These are phyloP conservation scores for Nothobranchius furzeri DNA, from an alignment of 2,113 vertebrate genomes.

Conservation along the genomic window DNA sequence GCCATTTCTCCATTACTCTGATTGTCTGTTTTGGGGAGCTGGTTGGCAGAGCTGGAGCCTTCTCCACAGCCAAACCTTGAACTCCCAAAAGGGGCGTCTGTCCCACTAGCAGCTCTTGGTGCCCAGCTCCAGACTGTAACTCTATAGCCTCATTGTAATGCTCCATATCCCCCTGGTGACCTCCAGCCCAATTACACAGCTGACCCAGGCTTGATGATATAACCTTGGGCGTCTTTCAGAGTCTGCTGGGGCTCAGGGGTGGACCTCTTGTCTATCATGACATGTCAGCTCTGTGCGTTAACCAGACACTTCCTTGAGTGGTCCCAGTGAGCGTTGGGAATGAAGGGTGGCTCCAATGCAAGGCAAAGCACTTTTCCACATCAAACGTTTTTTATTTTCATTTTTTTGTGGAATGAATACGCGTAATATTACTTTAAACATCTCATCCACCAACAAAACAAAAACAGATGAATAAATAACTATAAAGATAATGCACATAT, in stretches of 20 bases:
- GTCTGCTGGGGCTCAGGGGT: conserved; percentile 65
- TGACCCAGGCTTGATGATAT: conserved; percentile 80
- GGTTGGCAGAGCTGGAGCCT: conserved; percentile 53
- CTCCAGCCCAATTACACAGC: conserved; percentile 78
- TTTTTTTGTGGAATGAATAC: no score
- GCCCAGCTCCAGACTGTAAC: conserved; percentile 72
- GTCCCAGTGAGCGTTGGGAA: conserved; percentile 59
- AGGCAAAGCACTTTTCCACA: conserved; percentile 25
- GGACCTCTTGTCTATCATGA: conserved; percentile 73
- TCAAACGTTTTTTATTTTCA: neutral
- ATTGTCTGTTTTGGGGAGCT: conserved; percentile 15
- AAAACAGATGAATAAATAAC: neutral
- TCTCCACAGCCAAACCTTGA: conserved; percentile 60
- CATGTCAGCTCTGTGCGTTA: conserved; percentile 73
- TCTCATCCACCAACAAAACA: neutral
- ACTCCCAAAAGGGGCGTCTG: conserved; percentile 65
- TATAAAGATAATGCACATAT: neutral
- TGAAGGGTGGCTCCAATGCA: conserved; percentile 49
- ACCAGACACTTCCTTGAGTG: conserved; percentile 80
- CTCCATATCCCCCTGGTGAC: conserved; percentile 76
- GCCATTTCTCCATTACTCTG: neutral
- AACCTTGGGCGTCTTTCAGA: conserved; percentile 75
- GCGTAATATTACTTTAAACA: no score
- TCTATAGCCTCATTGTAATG: conserved; percentile 77
- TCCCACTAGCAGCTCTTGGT: conserved; percentile 33